Conservation (phyloP, 2,113 vertebrate species). For the Aphyosemion australe region DNA sequence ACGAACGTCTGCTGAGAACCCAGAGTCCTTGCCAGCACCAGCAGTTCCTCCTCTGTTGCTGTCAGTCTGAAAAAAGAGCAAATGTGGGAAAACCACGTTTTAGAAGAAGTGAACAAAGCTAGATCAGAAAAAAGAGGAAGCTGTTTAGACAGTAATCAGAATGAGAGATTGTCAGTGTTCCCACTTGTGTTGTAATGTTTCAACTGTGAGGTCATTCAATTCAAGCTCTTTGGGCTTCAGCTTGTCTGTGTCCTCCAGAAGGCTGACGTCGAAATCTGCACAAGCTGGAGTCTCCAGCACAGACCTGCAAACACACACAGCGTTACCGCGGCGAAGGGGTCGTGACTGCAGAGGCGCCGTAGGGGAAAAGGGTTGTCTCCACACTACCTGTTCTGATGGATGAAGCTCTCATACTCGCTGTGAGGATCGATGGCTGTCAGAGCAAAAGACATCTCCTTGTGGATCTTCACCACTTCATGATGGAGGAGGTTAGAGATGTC, state of each 20-base stretch:
- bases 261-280: constrained; percentile 85
- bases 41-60: constrained; percentile 84
- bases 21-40: constrained; percentile 60
- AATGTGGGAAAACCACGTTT: not conserved
- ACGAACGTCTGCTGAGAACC: constrained; percentile 77
- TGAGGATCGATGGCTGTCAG: constrained; percentile 82
- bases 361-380: not conserved
- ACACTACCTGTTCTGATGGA: constrained; percentile 86
- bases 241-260: constrained; percentile 85
- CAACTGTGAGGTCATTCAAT: constrained; percentile 90
- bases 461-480: constrained; percentile 84
- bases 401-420: constrained; percentile 86
- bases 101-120: constrained; percentile 7
- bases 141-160: constrained; percentile 7
- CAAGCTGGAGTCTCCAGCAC: constrained; percentile 74
- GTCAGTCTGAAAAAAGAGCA: constrained; percentile 72
- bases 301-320: constrained; percentile 74
- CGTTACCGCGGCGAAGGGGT: not conserved
- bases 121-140: constrained; percentile 11
- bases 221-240: constrained; percentile 83
- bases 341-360: not conserved
- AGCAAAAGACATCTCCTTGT: constrained; percentile 83
- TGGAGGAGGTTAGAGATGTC: constrained; percentile 89
- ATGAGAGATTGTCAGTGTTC: constrained; percentile 35
- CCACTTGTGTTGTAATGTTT: constrained; percentile 90